phyloP scores from a whole-genome alignment of 2,113 vertebrate genomes.

The Enhydra lutris region DNA sequence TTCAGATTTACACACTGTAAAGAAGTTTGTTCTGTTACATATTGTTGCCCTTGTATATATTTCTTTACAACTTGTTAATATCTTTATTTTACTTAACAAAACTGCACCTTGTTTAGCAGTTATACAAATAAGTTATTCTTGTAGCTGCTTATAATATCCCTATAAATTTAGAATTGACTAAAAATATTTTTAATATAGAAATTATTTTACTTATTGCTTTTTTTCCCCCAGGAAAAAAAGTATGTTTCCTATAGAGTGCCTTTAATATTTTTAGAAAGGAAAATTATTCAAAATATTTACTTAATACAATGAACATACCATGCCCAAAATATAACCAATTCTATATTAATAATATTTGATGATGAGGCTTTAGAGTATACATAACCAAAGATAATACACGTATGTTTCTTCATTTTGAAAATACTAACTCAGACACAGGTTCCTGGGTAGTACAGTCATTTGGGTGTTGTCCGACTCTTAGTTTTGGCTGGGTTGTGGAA shows the following conservation, averaged over 20 bases:
- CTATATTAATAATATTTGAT: neutral
- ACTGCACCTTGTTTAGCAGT: neutral
- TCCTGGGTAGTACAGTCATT: neutral
- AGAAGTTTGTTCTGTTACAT: neutral
- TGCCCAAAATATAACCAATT: neutral
- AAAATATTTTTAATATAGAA: neutral
- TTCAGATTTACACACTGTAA: neutral
- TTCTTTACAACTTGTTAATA: neutral
- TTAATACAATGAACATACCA: neutral
- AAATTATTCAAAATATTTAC: slow-evolving; percentile 1
- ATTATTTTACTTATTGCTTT: neutral
- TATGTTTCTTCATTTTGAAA: slow-evolving; percentile 16
- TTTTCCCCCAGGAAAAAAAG: neutral
- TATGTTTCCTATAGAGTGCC: neutral
- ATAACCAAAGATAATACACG: neutral
- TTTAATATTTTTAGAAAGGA: neutral
- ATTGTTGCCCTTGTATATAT: neutral
- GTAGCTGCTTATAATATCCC: neutral
- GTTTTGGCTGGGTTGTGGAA: neutral
- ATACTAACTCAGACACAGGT: neutral
- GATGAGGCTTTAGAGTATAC: neutral
- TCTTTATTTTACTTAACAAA: neutral
- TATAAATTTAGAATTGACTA: slow-evolving; percentile 12
- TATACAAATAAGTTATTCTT: neutral
- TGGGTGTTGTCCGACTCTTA: neutral